These are phyloP conservation scores for Gallinago nigripennis DNA, from an alignment of 2,797 vertebrate genomes.

Conservation along the genomic window DNA sequence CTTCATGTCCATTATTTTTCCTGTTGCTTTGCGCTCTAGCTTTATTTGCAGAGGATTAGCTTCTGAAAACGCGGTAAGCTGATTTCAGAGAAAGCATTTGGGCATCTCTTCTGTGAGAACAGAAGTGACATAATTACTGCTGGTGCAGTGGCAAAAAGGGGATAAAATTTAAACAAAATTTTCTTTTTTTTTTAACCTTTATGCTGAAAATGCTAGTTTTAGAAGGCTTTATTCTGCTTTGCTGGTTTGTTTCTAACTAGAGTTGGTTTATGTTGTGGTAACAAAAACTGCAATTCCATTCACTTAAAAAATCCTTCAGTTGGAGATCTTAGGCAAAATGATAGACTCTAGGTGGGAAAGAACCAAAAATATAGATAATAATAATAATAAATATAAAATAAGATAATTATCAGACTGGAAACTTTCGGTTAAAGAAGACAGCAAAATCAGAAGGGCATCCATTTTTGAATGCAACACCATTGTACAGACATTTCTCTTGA, in stretches of 20 bases:
- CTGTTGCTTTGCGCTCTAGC: not conserved
- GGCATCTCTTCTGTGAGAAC: constrained; percentile 23
- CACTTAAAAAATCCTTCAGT: not conserved
- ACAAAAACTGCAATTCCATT: not conserved
- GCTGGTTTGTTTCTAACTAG: not conserved
- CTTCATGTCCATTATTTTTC: constrained; percentile 11
- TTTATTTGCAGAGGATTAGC: constrained; percentile 82
- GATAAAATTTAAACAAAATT: not conserved
- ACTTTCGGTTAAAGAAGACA: not conserved
- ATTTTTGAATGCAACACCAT: not conserved
- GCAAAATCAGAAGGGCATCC: not conserved
- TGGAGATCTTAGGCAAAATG: not conserved
- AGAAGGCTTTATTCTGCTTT: not conserved
- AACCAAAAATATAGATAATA: not conserved
- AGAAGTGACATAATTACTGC: constrained; percentile 22
- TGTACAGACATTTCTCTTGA: not conserved
- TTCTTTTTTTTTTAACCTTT: not conserved
- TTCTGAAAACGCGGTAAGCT: constrained; percentile 85
- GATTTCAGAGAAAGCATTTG: constrained; percentile 73
- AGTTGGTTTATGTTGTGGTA: not conserved
- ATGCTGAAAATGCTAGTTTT: not conserved
- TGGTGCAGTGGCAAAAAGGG: not conserved
- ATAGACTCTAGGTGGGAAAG: not conserved
- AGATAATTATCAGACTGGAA: not conserved
- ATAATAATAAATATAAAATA: not conserved